Percentiles rank a stretch among this genome's conserved stretches.
phyloP scores from a whole-genome alignment of 2,888 invertebrate species.

The Eumacrocentrus americanus region DNA sequence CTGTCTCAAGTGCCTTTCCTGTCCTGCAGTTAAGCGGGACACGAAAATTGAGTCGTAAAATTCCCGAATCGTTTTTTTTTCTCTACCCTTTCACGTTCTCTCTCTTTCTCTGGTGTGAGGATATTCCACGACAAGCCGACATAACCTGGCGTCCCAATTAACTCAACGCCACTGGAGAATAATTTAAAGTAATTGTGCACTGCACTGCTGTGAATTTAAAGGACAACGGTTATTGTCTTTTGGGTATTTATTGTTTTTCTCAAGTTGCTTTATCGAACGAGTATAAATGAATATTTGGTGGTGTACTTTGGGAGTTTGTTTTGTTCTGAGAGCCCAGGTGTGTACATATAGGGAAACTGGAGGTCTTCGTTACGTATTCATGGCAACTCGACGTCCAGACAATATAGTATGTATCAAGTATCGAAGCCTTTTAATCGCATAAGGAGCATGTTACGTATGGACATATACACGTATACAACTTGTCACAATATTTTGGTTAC shows the following conservation, averaged over 20 bases:
- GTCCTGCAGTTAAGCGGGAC: slow-evolving; percentile 16
- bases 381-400: neutral
- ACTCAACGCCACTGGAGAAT: slow-evolving; percentile 4
- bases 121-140: slow-evolving; percentile 4
- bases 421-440: slow-evolving; percentile 45
- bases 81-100: neutral
- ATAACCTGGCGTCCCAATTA: slow-evolving; percentile 19
- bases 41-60: slow-evolving; percentile 27
- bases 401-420: slow-evolving; percentile 49
- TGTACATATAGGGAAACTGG: too few relatives aligned
- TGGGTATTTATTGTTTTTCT: too few relatives aligned
- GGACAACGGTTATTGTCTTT: too few relatives aligned
- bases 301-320: too few relatives aligned
- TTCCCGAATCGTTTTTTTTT: slow-evolving; percentile 11
- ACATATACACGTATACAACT: too few relatives aligned
- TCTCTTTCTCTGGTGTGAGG: neutral
- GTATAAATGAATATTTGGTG: too few relatives aligned
- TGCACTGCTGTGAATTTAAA: too few relatives aligned
- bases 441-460: slow-evolving; percentile 33
- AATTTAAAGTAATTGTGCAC: slow-evolving; percentile 5
- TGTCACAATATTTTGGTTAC: neutral
- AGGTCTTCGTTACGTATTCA: neutral
- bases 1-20: slow-evolving; percentile 23
- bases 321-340: too few relatives aligned
- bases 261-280: too few relatives aligned